Percentiles rank a stretch among this genome's conserved stretches.
phyloP scores from a whole-genome alignment of 2,113 vertebrate genomes.

The Triplophysa siluroides region DNA sequence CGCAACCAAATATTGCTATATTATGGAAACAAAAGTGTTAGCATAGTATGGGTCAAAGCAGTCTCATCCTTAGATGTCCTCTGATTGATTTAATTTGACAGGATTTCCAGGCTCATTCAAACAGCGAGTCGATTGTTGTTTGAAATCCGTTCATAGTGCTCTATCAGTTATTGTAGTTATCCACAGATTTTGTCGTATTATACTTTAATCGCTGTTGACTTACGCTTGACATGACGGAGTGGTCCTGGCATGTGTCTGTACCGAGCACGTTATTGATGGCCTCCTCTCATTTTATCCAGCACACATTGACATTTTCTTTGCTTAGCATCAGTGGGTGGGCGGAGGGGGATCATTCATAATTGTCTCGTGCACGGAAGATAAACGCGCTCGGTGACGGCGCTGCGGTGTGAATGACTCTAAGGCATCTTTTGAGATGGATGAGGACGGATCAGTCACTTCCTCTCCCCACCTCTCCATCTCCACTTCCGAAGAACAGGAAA shows the following conservation, averaged over 20 bases:
- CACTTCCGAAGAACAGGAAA: conserved; percentile 16
- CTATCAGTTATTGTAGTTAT: background rate
- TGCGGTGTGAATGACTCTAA: background rate
- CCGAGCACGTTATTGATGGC: conserved; percentile 23
- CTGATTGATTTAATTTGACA: no score
- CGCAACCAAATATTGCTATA: no score
- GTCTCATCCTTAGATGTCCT: no score
- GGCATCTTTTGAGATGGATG: conserved; percentile 43
- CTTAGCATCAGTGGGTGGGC: conserved; percentile 6
- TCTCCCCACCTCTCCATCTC: conserved; percentile 31
- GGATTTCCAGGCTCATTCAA: no score
- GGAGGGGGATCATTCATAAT: conserved; percentile 8
- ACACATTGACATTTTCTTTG: conserved; percentile 17
- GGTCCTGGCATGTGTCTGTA: background rate
- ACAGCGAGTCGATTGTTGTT: no score
- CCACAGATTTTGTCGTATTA: background rate
- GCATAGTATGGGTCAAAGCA: no score
- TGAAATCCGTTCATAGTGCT: no score
- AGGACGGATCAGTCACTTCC: conserved; percentile 38
- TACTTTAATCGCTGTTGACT: background rate
- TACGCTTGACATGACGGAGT: conserved; percentile 5
- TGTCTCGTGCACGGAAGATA: conserved; percentile 7
- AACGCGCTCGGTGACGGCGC: conserved; percentile 7
- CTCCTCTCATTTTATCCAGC: conserved; percentile 6
- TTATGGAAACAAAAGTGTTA: no score